Base-by-base conservation (phyloP, 2,113 vertebrate genomes). In the Calyptommatus sinebrachiatus region DNA sequence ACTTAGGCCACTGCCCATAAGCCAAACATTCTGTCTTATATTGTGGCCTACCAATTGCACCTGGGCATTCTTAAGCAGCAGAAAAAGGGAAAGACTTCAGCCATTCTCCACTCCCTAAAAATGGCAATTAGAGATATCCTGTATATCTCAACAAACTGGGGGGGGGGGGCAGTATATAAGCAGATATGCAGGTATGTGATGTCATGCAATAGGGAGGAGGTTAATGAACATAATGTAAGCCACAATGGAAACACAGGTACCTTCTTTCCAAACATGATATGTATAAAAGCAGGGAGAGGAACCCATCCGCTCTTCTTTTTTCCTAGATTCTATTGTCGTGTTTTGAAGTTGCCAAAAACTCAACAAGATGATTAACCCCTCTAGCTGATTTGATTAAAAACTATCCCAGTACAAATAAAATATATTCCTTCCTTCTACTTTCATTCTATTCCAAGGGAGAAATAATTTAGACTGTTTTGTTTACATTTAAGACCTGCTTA, bases 381-480 rank as follows among this genome's bases (percentile, higher is more conserved):
- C n/a, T n/a, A 6, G 28, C 10, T 31, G 7, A 21, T 68, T 31
- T 18, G 35, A 35, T 14, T 68, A 10, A 35, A 21, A 35, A 31
- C 29, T 18, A 76, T 28, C 24, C 26, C 61, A 65, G 41, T 16
- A 48, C 61, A 68, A 68, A 73, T 78, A 2, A 2, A 75, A 2
- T 9, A 66, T 9, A 41, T 66, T 41, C 16, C 1, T 71, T 61
- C 73, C 21, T 65, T 48, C 75, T 18, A 26, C 4, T 45, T 76
- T 66, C n/a, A 48, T 50, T 35, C 35, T 78, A 5, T 85, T 84
- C 22, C 31, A 57, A 45, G 61, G 71, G 8, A 2, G 71, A 83
- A 81, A 78, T 26, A 41, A 41, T 83, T 84, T 75, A 2, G 35
- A 11, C 35, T 21, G 11, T 16, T 71, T 71, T 79, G 4, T 4